Evolutionary conservation across 2,113 vertebrate genomes (phyloP).

Genomic region (Porphyrio hochstetteri): DNA sequence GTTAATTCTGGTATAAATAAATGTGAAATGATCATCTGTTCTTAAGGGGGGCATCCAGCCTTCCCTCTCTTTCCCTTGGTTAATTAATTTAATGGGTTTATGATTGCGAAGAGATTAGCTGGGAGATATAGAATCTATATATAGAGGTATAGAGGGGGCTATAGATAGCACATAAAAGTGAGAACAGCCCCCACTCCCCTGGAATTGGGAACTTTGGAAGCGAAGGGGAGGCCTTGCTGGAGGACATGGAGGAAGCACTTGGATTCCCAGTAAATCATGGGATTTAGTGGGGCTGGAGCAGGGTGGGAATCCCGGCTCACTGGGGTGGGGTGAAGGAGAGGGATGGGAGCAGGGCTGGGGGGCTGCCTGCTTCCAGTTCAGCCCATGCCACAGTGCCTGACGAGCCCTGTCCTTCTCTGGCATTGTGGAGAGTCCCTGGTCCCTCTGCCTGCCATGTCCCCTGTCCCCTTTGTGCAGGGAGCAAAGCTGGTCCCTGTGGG

Average conservation of each 20-base stretch:
- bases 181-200: not conserved
- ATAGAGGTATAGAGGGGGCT: constrained; percentile 34
- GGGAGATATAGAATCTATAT: constrained; percentile 42
- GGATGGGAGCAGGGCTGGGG: not conserved
- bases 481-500: not conserved
- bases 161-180: constrained; percentile 23
- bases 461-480: not conserved
- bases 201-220: not conserved
- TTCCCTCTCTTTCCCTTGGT: constrained; percentile 14
- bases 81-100: constrained; percentile 72
- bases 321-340: not conserved
- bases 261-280: not conserved
- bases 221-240: not conserved
- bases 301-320: not conserved
- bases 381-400: not conserved
- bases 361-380: not conserved
- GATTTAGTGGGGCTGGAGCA: not conserved
- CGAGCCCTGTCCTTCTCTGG: not conserved
- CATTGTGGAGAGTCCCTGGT: not conserved
- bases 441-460: not conserved
- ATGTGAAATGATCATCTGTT: not conserved
- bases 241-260: not conserved
- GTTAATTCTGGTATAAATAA: not conserved
- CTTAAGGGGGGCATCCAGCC: not conserved
- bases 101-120: constrained; percentile 63